Evolutionary conservation across 2,797 vertebrate species (phyloP).

Genomic region (Erethizon dorsatum): DNA sequence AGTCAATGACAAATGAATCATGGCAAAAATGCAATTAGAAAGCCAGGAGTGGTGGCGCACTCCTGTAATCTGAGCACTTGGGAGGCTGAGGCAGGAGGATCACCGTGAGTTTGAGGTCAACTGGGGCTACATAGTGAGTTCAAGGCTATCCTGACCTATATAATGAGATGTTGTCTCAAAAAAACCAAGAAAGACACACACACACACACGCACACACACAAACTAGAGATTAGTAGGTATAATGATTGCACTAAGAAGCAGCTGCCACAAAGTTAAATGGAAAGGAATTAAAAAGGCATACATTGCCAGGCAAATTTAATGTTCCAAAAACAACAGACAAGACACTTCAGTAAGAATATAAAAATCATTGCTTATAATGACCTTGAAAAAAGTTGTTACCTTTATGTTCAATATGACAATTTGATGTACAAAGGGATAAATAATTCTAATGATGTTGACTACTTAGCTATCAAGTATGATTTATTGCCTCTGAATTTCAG

Average conservation of each 20-base stretch:
- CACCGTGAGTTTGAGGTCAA: neutral
- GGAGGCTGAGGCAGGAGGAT: neutral
- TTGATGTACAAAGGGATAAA: neutral
- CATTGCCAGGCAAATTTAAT: neutral
- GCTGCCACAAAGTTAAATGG: neutral
- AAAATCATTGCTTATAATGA: constrained; percentile 46
- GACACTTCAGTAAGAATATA: constrained; percentile 17
- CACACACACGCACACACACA: neutral
- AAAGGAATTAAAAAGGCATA: constrained; percentile 27
- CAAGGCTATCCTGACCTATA: neutral
- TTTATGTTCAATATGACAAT: constrained; percentile 26
- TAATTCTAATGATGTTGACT: neutral
- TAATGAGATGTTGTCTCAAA: neutral
- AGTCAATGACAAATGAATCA: neutral
- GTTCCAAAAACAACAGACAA: neutral
- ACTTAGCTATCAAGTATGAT: neutral
- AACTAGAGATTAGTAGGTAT: neutral
- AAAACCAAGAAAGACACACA: neutral
- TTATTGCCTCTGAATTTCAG: constrained; percentile 44
- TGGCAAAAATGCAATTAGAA: neutral
- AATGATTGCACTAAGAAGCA: constrained; percentile 24
- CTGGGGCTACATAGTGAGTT: neutral
- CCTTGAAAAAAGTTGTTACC: constrained; percentile 35
- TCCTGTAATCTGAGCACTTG: neutral
- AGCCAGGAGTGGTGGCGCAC: neutral